Conservation (phyloP, 2,797 vertebrate genomes). For the Champsocephalus gunnari region DNA sequence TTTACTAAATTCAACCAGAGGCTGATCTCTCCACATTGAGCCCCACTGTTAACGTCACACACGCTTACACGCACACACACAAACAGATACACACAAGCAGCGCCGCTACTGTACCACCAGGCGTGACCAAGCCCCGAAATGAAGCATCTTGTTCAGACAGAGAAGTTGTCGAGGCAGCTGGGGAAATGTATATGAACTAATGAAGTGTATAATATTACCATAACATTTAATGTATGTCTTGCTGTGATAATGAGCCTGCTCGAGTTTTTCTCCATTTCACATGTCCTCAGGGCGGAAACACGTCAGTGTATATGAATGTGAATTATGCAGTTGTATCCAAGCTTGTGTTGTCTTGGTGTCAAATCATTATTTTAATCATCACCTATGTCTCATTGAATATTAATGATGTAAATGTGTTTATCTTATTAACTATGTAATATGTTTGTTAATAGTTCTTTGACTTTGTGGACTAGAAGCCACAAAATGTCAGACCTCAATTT, state of each 20-base stretch:
- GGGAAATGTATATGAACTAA: conserved; percentile 86
- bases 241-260: conserved; percentile 85
- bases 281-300: conserved; percentile 79
- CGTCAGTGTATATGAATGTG: conserved; percentile 74
- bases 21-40: conserved; percentile 85
- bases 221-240: conserved; percentile 86
- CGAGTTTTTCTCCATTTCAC: conserved; percentile 81
- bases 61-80: conserved; percentile 68
- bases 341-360: conserved; percentile 65
- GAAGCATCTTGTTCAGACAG: conserved; percentile 81
- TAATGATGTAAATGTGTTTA: conserved; percentile 47
- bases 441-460: conserved; percentile 27
- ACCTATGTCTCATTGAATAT: conserved; percentile 52
- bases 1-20: conserved; percentile 89
- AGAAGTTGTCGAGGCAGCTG: conserved; percentile 79
- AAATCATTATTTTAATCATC: conserved; percentile 58
- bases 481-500: conserved; percentile 36
- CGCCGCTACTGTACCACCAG: conserved; percentile 74
- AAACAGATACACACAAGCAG: conserved; percentile 62
- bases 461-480: conserved; percentile 18
- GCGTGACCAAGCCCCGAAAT: conserved; percentile 82
- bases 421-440: conserved; percentile 12
- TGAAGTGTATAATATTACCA: conserved; percentile 88
- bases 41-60: conserved; percentile 83
- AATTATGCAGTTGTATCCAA: conserved; percentile 65